Conservation (phyloP, 2,113 vertebrate genomes). For the Aphelocoma coerulescens region DNA sequence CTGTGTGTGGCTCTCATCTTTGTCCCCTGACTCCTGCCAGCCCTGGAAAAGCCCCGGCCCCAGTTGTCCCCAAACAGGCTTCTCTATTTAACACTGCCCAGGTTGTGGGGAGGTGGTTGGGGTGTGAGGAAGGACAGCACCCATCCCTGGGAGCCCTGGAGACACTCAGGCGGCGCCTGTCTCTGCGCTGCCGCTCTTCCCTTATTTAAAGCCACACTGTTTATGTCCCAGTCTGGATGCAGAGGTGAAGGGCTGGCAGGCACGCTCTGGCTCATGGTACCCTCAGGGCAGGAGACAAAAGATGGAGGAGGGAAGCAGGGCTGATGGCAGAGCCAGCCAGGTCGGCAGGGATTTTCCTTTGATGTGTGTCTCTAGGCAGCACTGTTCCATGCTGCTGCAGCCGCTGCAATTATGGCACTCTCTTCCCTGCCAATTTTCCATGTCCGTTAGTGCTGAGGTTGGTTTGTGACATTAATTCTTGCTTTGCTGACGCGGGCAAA, state of each 20-base stretch:
- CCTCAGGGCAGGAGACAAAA: not conserved
- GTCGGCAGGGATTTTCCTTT: not conserved
- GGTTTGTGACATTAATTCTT: not conserved
- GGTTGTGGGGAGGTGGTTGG: not conserved
- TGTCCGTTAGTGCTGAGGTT: not conserved
- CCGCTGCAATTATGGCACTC: not conserved
- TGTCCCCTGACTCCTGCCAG: not conserved
- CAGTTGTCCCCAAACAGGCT: not conserved
- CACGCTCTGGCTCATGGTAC: not conserved
- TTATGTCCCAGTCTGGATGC: not conserved
- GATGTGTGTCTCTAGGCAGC: conserved; percentile 6
- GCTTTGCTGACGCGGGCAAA: not conserved
- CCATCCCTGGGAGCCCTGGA: not conserved
- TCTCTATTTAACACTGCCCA: not conserved
- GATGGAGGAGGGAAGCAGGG: not conserved
- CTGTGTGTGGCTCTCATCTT: not conserved
- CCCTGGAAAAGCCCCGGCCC: not conserved
- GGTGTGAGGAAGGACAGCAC: not conserved
- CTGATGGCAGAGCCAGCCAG: not conserved
- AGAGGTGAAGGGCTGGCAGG: not conserved
- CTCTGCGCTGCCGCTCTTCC: not conserved
- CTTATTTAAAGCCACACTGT: not conserved
- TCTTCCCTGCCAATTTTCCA: conserved; percentile 21
- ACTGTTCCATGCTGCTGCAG: not conserved
- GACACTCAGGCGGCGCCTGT: fast-evolving